A percentile compares a stretch with the other conserved stretches of the same genome.
Evolutionary conservation across 1,140 invertebrate genomes (phyloP).

Genomic region (Temnothorax curvispinosus): DNA sequence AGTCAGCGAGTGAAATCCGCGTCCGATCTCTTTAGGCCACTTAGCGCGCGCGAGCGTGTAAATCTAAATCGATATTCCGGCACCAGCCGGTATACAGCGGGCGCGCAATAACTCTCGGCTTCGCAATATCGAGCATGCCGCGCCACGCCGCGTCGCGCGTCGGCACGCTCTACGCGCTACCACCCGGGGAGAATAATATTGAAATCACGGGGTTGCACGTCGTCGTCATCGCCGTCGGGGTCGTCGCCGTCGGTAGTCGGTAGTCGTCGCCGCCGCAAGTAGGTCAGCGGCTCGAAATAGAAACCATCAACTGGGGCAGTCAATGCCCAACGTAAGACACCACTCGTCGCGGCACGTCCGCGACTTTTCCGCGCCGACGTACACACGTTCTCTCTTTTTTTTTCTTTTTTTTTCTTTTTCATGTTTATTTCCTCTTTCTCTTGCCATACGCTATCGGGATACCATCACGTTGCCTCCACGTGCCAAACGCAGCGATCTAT

Average conservation of each 20-base stretch:
- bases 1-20: neutral
- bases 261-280: slow-evolving; percentile 63
- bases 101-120: slow-evolving; percentile 50
- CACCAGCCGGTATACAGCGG: neutral
- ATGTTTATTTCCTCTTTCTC: neutral
- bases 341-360: slow-evolving; percentile 57
- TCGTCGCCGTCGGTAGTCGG: slow-evolving; percentile 46
- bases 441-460: slow-evolving; percentile 20
- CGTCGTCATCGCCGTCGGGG: slow-evolving; percentile 50
- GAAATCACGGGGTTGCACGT: slow-evolving; percentile 67
- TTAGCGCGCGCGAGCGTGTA: slow-evolving; percentile 44
- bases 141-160: neutral
- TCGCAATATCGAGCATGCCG: slow-evolving; percentile 64
- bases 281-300: slow-evolving; percentile 74
- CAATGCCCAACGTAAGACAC: slow-evolving; percentile 71
- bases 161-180: slow-evolving; percentile 35
- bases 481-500: slow-evolving; percentile 18
- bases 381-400: slow-evolving; percentile 34
- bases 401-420: slow-evolving; percentile 36
- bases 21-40: slow-evolving; percentile 23
- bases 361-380: slow-evolving; percentile 39
- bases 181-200: slow-evolving; percentile 71
- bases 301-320: slow-evolving; percentile 73
- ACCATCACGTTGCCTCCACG: slow-evolving; percentile 12
- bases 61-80: slow-evolving; percentile 24